Base-by-base conservation (phyloP, 2,797 vertebrate species). In the Sarcoramphus papa region DNA sequence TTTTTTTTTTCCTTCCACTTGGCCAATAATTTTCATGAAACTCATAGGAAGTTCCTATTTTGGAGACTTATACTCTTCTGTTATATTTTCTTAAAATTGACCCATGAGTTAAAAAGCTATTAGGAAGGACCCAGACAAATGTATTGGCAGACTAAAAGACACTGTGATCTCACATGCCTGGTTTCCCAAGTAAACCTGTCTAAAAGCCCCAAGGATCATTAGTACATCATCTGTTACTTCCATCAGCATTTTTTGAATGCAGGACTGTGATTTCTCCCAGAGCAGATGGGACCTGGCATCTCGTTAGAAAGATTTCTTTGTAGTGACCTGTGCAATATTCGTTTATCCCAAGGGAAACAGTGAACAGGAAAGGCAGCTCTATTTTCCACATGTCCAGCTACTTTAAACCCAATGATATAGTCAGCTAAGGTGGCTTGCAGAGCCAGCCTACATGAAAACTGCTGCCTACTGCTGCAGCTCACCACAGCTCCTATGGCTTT, bases 181-280 rank as follows among this genome's bases (percentile, higher is more conserved):
- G 73, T 96, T 96, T 95, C 93, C 88, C 90, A 92, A 93, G 72
- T 60, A 94, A 96, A 95, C 85, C 80, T 90, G 76, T 65, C 79
- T 83, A 75, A 92, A 97, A 93, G 43, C 57, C 73, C 73, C 50
- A 72, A 54, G 93, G 76, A 81, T 91, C 86, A 85, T 92, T 80
- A 91, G 57, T 85, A 70, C 35, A 62, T 92, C 84, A 65, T 95
- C 94, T 96, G 96, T 73, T 97, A 88, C 75, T 94, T 92, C 76
- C 78, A 96, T 94, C 92, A 95, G 75, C 67, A 51, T 60, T 92
- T 94, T 94, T 40, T 94, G 75, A 96, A 94, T 78, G 65, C 57
- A 84, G 59, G 54, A 81, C 43, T 88, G 60, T 85, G 91, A 93
- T 92, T 94, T 96, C 50, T 96, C 79, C 79, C 54, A 51, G 57